Evolutionary conservation across 2,797 vertebrate species (phyloP).

Genomic region (Phoeniculus purpureus): DNA sequence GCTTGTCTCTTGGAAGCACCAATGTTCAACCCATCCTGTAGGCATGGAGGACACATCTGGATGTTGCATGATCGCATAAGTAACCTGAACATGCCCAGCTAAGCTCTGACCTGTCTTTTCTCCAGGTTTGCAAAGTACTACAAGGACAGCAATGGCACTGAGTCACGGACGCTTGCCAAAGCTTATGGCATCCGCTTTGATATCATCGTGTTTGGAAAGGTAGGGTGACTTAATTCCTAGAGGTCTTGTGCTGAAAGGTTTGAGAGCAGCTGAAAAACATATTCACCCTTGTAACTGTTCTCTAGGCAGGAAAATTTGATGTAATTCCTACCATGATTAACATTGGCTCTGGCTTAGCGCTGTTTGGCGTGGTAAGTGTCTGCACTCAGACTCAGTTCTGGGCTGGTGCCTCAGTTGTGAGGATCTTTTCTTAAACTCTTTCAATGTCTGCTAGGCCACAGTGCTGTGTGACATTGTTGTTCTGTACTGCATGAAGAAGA

Average conservation of each 20-base stretch:
- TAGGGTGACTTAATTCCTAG: constrained; percentile 54
- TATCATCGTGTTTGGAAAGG: constrained; percentile 90
- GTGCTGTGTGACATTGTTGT: constrained; percentile 84
- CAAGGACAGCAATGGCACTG: constrained; percentile 67
- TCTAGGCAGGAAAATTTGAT: constrained; percentile 90
- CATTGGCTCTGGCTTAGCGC: constrained; percentile 86
- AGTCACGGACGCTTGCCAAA: constrained; percentile 85
- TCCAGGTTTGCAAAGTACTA: constrained; percentile 90
- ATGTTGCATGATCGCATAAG: background rate
- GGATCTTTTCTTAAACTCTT: background rate
- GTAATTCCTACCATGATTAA: constrained; percentile 93
- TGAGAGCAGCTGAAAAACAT: background rate
- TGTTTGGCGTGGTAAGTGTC: constrained; percentile 87
- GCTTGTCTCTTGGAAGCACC: background rate
- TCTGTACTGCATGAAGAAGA: constrained; percentile 83
- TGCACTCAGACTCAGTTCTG: background rate
- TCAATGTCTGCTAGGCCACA: constrained; percentile 78
- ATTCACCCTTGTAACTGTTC: background rate
- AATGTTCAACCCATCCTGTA: background rate
- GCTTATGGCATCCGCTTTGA: constrained; percentile 91
- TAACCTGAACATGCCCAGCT: background rate
- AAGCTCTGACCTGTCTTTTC: background rate
- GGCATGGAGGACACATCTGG: background rate
- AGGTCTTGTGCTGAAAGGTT: background rate
- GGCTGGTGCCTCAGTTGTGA: background rate